Evolutionary conservation across 1,140 invertebrate genomes (phyloP), one percentile per base, ranked within the genome.

Genomic region (Sitophilus oryzae): DNA sequence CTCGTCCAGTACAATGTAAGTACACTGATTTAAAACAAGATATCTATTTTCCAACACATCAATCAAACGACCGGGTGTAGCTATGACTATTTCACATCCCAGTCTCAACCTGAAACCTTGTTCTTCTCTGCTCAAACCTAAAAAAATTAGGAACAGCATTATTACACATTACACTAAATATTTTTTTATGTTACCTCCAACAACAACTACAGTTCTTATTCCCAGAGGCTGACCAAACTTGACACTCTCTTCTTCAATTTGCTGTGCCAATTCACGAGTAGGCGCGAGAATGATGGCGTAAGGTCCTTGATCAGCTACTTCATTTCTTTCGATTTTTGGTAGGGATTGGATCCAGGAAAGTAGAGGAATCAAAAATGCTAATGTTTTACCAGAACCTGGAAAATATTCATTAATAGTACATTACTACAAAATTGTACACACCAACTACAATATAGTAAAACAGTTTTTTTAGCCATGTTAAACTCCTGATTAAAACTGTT

Each of bases 1-100:
- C 77, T 94, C 91, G 67, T 93, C 90, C 41, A 93, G 75, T n/a
- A 93, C 90, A 61, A 93, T 91, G 67, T 93, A 93, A 40, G 89
- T 93, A 71, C 97, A 99, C 67, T 96, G 90, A 73, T 89, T 93
- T 0, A 99, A 75, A 6, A 98, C 96, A 45, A 99, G 79, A 72
- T 99, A 99, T 59, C 95, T 82, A 75, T 99, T 99, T 76, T 99
- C 96, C 41, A 99, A 75, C 0, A 99, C 96, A 77, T 99, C 97
- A 62, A 99, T 96, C 6, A 99, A 79, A 84, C 97, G 90, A 79
- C 97, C 97, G 41, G 97, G 97, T 0, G 97, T 99, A 19, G 96
- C 97, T 71, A 99, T 99, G n/a, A 99, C 96, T 70, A 99, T 98
- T 82, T 99, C 96, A 74, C 96, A 98, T 38, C 97, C 97, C 75